A percentile compares a stretch with the other conserved stretches of the same genome.
Evolutionary conservation across 2,888 invertebrate species (phyloP).

Genomic region (Cylloceria caligata): DNA sequence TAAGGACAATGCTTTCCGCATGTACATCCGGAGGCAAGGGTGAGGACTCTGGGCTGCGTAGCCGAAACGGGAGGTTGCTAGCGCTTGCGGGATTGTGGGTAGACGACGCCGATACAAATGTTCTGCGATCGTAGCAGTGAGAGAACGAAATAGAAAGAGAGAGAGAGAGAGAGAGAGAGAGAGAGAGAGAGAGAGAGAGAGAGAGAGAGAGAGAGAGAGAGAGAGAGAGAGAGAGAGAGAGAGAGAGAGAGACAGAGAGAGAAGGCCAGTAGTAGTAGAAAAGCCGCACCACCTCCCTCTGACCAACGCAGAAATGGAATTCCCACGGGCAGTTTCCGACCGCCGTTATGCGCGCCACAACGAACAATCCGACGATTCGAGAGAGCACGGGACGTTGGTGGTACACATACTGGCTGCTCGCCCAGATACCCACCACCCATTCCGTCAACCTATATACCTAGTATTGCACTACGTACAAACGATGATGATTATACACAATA

Average conservation of each 20-base stretch:
- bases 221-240: constrained; percentile 3
- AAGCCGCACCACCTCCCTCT: neutral
- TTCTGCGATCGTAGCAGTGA: constrained; percentile 40
- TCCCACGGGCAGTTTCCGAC: constrained; percentile 65
- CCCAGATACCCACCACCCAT: neutral
- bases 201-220: constrained; percentile 5
- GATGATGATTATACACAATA: constrained; percentile 62
- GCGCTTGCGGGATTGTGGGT: constrained; percentile 59
- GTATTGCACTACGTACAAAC: constrained; percentile 53
- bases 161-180: neutral
- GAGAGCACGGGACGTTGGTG: constrained; percentile 30
- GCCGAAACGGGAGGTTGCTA: constrained; percentile 25
- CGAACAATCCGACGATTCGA: constrained; percentile 58
- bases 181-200: neutral
- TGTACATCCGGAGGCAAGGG: constrained; percentile 39
- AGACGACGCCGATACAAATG: constrained; percentile 63
- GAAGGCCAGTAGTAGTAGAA: constrained; percentile 9
- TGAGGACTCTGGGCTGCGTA: constrained; percentile 19
- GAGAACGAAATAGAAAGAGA: neutral
- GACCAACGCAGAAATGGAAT: constrained; percentile 64
- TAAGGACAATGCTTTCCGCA: constrained; percentile 59
- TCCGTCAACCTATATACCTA: constrained; percentile 33
- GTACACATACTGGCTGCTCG: constrained; percentile 42
- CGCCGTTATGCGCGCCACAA: constrained; percentile 59
- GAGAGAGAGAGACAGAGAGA: no score